Base-by-base conservation (phyloP, 2,113 vertebrate genomes). In the Jaculus jaculus region DNA sequence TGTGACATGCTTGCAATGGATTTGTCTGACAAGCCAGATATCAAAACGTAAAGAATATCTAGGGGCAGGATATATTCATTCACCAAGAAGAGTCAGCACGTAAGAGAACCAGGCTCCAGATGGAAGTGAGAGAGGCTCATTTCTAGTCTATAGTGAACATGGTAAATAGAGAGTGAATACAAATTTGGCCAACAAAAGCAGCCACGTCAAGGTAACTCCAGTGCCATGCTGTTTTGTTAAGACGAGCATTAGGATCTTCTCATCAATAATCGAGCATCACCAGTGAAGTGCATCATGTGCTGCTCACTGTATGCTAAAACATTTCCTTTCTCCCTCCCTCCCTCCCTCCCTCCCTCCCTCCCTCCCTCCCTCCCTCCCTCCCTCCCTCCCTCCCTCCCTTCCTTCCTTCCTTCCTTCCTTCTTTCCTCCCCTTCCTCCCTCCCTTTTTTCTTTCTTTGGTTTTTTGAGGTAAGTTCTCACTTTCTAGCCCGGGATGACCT, bases 11-110 rank as follows among this genome's bases (percentile, higher is more conserved):
- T 87, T 93, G 54, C 72, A 39, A 11, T 75, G 28, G 12, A 34
- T 66, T 89, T 77, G 23, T 84, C 68, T 82, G 54, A 92, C 60
- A 93, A 92, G 24, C 8, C 54, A 87, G 51, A 69, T 80, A 84
- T 87, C 85, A 92, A 92, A 85, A 66, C 30, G 37, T 30, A 87
- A 92, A 84, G 42, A 87, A 26, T 72, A 90, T 72, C 7, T 75
- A 26, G 4, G 7, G 58, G 11, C 1, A 75, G 47, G 51, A 75
- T 79, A 65, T 80, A 72, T 73, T 71, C 23, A 75, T 84, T 78
- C 87, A 81, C 54, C 11, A 51, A 63, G 20, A 87, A 7, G 61
- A 85, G 32, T 17, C 23, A 63, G 47, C 39, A 51, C 26, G 58
- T 75, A 72, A 79, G 51, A 89, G 21, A 75, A 88, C 0, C 10